These are phyloP conservation scores for Echeneis naucrates DNA, from an alignment of 2,797 vertebrate species.

Conservation along the genomic window DNA sequence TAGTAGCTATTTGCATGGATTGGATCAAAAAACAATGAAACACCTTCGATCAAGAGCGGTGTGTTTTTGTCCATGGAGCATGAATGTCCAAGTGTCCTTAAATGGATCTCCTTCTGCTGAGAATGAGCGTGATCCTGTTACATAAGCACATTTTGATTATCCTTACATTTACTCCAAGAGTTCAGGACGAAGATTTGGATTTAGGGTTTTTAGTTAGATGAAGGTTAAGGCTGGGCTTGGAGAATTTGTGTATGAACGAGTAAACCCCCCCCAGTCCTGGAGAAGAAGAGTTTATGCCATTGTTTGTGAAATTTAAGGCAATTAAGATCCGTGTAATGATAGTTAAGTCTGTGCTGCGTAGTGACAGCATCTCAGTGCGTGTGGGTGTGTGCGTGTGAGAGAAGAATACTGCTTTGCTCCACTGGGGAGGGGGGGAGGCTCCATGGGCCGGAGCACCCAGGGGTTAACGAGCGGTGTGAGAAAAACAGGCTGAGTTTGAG, in stretches of 20 bases:
- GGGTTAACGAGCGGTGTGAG: constrained; percentile 82
- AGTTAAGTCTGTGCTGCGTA: constrained; percentile 11
- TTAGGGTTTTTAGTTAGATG: constrained; percentile 31
- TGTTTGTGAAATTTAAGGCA: constrained; percentile 23
- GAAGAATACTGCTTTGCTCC: constrained; percentile 65
- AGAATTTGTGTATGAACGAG: constrained; percentile 8
- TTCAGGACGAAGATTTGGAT: constrained; percentile 43
- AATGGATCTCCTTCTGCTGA: constrained; percentile 11
- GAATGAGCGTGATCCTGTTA: constrained; percentile 33
- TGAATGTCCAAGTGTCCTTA: neutral
- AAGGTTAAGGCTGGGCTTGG: constrained; percentile 20
- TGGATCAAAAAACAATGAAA: constrained; percentile 5
- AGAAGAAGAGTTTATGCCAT: constrained; percentile 9
- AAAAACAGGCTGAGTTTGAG: constrained; percentile 75
- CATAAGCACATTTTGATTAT: constrained; percentile 36
- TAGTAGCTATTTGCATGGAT: constrained; percentile 10
- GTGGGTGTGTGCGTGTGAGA: constrained; percentile 26
- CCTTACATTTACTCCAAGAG: constrained; percentile 13
- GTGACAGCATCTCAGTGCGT: constrained; percentile 27
- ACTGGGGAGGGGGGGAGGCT: constrained; percentile 22
- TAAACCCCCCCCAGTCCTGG: constrained; percentile 7
- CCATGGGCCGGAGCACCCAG: constrained; percentile 72
- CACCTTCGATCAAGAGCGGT: neutral
- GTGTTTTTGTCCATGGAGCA: neutral
- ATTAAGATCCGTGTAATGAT: constrained; percentile 27